Evolutionary conservation across 2,888 invertebrate genomes (phyloP), one percentile per base, ranked within the genome.

Genomic region (Cantharis rustica): DNA sequence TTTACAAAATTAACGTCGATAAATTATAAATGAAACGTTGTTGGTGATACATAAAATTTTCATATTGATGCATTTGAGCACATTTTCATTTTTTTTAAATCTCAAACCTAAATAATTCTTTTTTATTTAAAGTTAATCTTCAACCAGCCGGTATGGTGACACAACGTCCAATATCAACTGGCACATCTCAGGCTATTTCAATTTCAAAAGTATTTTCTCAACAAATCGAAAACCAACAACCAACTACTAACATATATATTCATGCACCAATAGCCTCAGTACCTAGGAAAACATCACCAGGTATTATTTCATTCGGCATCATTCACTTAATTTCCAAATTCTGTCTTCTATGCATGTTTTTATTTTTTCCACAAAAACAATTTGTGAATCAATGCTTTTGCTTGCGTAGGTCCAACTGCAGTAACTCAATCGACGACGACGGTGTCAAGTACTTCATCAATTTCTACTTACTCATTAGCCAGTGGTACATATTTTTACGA

Each of bases 151-250:
- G 87, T 63, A 83, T 88, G 70, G 86, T 88, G 16, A 84, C 86
- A 68, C 88, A 87, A 80, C 84, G 88, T 75, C 86, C 85, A 70
- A 83, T 85, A 23, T 80, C 81, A 26, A 85, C 86, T 9, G 85
- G 86, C 47, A 83, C 87, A 20, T 82, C 87, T 9, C 88, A 88
- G 82, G 82, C 87, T 64, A 86, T 88, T 79, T 87, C 88, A 5
- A 86, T 88, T 75, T 86, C 87, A 66, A 88, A 87, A 82, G 88
- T 88, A 13, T 88, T 86, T 81, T 84, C 87, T 10, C 83, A 83
- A 68, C 83, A 83, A 73, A 81, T 80, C 10, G 87, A 86, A 23
- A 85, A 81, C 74, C 85, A 84, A 80, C 84, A 47, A 61, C 80
- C 84, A 9, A 77, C 84, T 31, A 81, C 87, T 5, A 88, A 85